Evolutionary conservation across 2,113 vertebrate genomes (phyloP), one percentile per base, ranked within the genome.

Genomic region (Herpetotheres cachinnans): DNA sequence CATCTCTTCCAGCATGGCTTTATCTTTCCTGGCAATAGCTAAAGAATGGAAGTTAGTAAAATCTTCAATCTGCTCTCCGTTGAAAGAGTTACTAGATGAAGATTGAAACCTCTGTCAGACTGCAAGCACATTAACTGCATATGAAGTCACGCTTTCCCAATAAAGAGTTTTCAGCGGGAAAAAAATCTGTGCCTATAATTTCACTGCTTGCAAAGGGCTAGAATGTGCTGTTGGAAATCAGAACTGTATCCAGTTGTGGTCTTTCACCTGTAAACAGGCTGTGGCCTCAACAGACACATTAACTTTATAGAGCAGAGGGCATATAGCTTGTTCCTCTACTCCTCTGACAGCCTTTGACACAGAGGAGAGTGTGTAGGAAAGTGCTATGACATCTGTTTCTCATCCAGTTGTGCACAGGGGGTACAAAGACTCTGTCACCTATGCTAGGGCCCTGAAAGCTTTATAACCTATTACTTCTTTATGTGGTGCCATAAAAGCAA

Each of bases 381-480:
- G 54, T 30, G 38, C 19, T 50, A 10, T 77, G 81, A 85, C 81
- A 95, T 85, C 89, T 96, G 89, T 95, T 97, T 96, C 83, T 86
- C 84, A 89, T 91, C 54, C 78, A 77, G 42, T 72, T 90, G 77
- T 90, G 66, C n/a, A 87, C 27, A 87, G 46, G 34, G 30, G 65
- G 40, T 73, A 73, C 73, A 90, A 96, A 82, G 79, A 25, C 58
- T 65, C 86, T 90, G 87, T 83, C 90, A 97, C 93, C 90, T 88
- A n/a, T 70, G 49, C 49, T 56, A 70, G 58, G 36, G 78, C 49
- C 78, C 56, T 94, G 93, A 96, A 94, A 93, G 71, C 78, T 97
- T 96, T 96, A 94, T 82, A 86, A 95, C 65, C 77, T 95, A 82
- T 95, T 96, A 93, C 58, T 89, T 95, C 93, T 92, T 95, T 94